Evolutionary conservation across 2,888 invertebrate species (phyloP).

Genomic region (Xestia ashworthii): DNA sequence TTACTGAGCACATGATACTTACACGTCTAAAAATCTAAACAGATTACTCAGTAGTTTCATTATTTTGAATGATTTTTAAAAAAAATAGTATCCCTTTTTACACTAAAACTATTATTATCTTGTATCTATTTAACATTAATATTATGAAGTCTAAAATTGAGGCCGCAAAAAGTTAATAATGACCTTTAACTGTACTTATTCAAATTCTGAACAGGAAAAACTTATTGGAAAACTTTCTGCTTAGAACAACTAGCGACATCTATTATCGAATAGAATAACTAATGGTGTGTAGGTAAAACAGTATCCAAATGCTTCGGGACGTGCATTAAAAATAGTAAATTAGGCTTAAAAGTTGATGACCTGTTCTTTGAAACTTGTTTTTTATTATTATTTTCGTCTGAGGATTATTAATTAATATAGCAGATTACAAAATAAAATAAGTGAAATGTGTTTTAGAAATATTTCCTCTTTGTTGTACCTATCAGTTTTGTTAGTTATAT

Average conservation of each 20-base stretch:
- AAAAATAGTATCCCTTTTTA: not conserved
- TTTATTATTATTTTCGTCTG: constrained; percentile 17
- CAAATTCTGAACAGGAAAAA: not conserved
- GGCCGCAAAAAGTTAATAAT: not conserved
- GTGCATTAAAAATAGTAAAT: constrained; percentile 44
- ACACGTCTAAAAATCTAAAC: not conserved
- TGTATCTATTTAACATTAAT: not conserved
- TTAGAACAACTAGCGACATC: constrained; percentile 74
- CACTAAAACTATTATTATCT: not conserved
- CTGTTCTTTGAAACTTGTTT: constrained; percentile 44
- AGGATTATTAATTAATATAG: constrained; percentile 12
- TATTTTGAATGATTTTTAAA: not conserved
- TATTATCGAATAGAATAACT: constrained; percentile 74
- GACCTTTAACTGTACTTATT: not conserved
- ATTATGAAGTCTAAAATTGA: not conserved
- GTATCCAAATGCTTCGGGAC: constrained; percentile 78
- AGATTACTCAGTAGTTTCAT: not conserved
- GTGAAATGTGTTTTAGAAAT: not conserved
- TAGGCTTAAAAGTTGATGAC: constrained; percentile 52
- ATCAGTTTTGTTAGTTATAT: not conserved
- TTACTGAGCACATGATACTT: not conserved
- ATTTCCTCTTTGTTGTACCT: not conserved
- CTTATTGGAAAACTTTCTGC: constrained; percentile 37
- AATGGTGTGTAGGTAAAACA: constrained; percentile 80
- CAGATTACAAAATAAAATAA: constrained; percentile 6